These are phyloP conservation scores for Serrognathus titanus DNA, from an alignment of 2,888 invertebrate species.

Conservation along the genomic window DNA sequence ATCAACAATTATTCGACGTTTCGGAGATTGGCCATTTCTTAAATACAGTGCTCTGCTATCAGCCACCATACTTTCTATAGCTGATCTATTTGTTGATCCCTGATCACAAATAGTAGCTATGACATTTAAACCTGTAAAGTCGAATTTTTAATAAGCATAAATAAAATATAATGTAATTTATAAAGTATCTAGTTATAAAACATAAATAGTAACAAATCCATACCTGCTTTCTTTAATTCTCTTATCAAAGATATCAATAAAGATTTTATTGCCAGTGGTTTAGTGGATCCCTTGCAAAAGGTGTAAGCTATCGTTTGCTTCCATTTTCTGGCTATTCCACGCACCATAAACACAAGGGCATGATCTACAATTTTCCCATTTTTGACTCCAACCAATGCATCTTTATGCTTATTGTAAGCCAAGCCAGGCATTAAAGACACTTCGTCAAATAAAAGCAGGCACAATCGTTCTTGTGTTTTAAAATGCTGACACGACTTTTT, in stretches of 20 bases:
- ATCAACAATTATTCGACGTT: too few relatives aligned
- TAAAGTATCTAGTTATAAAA: too few relatives aligned
- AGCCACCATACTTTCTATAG: constrained; percentile 3
- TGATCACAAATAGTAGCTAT: constrained; percentile 29
- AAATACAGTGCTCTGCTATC: too few relatives aligned
- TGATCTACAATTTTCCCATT: constrained; percentile 8
- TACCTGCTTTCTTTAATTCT: not conserved
- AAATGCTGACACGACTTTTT: not conserved
- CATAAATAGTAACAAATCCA: too few relatives aligned
- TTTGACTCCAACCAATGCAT: constrained; percentile 10
- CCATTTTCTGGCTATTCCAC: constrained; percentile 13
- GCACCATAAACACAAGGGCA: constrained; percentile 17
- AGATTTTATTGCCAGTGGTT: not conserved
- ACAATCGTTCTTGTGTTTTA: not conserved
- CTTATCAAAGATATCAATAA: too few relatives aligned
- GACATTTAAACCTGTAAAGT: constrained; percentile 19
- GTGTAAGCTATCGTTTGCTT: constrained; percentile 13
- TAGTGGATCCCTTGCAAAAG: constrained; percentile 8
- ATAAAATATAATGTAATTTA: constrained; percentile 7
- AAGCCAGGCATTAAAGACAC: constrained; percentile 7
- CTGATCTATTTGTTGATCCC: constrained; percentile 18
- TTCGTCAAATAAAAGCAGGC: constrained; percentile 16
- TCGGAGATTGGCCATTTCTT: too few relatives aligned
- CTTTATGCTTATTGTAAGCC: constrained; percentile 5
- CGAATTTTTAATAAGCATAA: not conserved